A percentile compares a stretch with the other conserved stretches of the same genome.
Evolutionary conservation across 2,888 invertebrate species (phyloP).

Genomic region (Tetragonula carbonaria): DNA sequence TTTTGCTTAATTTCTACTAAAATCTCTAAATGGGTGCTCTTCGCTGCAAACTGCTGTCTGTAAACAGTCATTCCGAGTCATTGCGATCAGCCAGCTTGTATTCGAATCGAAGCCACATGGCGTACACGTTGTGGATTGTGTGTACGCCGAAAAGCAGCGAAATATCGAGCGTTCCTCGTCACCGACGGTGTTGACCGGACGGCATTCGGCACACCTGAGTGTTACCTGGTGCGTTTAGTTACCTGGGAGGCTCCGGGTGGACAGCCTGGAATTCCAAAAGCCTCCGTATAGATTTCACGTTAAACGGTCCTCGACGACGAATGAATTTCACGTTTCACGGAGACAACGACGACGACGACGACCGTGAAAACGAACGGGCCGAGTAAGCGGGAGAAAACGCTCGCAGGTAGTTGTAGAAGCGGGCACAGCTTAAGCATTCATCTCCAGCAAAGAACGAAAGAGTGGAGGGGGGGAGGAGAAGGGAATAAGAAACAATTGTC

Average conservation of each 20-base stretch:
- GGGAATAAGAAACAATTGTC: slow-evolving; percentile 6
- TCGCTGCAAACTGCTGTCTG: too few species aligned
- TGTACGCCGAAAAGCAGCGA: slow-evolving; percentile 35
- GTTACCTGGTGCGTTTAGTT: slow-evolving; percentile 51
- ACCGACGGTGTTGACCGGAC: slow-evolving; percentile 61
- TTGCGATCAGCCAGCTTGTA: slow-evolving; percentile 11
- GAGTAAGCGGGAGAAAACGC: background rate
- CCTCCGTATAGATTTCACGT: slow-evolving; percentile 31
- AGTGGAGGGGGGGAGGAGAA: too few species aligned
- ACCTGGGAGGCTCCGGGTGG: slow-evolving; percentile 44
- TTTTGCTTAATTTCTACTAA: background rate
- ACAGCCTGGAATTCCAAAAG: slow-evolving; percentile 28
- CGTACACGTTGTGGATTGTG: slow-evolving; percentile 54
- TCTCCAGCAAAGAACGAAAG: background rate
- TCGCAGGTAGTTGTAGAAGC: background rate
- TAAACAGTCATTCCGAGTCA: too few species aligned
- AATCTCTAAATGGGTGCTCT: background rate
- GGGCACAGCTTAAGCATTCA: background rate
- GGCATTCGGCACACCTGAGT: slow-evolving; percentile 54
- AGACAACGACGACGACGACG: slow-evolving; percentile 11
- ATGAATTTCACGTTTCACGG: slow-evolving; percentile 13
- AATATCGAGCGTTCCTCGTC: slow-evolving; percentile 53
- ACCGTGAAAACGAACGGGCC: slow-evolving; percentile 13
- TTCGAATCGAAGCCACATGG: slow-evolving; percentile 59
- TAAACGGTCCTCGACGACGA: slow-evolving; percentile 3